Percentiles rank a stretch among this genome's conserved stretches.
Evolutionary conservation across 2,113 vertebrate species (phyloP).

Genomic region (Pachyramphus minor): DNA sequence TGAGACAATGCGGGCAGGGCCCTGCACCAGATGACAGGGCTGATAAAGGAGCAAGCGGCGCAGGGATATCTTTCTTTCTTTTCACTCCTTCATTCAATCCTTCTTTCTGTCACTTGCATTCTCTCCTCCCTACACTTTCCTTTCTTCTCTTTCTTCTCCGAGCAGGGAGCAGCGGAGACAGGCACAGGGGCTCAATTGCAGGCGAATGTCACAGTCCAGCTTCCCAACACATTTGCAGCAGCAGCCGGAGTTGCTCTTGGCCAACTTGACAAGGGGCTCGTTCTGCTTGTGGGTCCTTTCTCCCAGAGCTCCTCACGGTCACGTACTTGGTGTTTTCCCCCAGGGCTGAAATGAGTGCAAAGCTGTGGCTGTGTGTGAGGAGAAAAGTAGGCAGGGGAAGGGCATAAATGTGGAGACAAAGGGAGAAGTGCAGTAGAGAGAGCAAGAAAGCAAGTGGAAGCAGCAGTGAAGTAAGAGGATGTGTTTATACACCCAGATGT

Average conservation of each 20-base stretch:
- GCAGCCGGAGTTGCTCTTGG: neutral
- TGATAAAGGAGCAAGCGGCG: constrained; percentile 64
- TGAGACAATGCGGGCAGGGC: constrained; percentile 72
- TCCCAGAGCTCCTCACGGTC: neutral
- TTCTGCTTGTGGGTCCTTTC: neutral
- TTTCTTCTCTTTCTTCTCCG: constrained; percentile 50
- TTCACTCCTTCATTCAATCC: constrained; percentile 51
- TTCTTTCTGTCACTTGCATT: constrained; percentile 60
- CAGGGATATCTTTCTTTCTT: constrained; percentile 68
- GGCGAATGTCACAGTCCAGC: constrained; percentile 30
- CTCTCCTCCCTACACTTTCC: constrained; percentile 8
- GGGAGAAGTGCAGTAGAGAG: neutral
- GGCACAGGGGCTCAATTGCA: constrained; percentile 12
- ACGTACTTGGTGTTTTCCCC: neutral
- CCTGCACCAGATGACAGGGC: constrained; percentile 65
- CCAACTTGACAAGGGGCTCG: neutral
- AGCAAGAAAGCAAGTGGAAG: neutral
- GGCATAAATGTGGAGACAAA: neutral
- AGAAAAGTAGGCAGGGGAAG: neutral
- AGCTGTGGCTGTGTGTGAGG: neutral
- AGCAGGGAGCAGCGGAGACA: neutral
- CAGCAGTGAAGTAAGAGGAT: neutral
- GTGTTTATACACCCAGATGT: neutral
- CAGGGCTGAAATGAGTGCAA: neutral
- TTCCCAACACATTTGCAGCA: neutral